phyloP scores from a whole-genome alignment of 92 coral and sea anemone genomes.

The Epizoanthus illoricatus region DNA sequence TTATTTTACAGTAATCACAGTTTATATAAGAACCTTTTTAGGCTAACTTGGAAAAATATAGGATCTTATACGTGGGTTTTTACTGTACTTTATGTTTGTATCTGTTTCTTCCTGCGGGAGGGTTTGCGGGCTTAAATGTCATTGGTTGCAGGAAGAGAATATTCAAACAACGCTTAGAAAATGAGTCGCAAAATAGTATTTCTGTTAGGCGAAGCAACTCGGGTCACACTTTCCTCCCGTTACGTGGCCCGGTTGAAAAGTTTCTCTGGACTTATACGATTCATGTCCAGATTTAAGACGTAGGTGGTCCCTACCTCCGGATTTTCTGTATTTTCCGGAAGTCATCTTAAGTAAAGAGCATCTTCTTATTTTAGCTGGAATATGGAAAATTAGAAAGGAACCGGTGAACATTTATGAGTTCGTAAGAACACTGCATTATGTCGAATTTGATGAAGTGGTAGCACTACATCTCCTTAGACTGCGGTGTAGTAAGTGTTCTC shows the following conservation, averaged over 20 bases:
- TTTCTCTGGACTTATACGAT: neutral
- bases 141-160: neutral
- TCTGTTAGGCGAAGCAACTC: neutral
- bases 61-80: no score
- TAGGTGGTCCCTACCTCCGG: neutral
- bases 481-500: no score
- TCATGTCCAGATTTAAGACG: neutral
- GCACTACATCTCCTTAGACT: no score
- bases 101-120: no score
- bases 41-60: no score
- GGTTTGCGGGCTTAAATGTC: neutral
- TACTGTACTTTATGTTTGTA: no score
- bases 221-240: constrained; percentile 8
- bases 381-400: neutral
- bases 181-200: neutral
- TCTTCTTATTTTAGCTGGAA: neutral
- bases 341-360: neutral
- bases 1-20: no score
- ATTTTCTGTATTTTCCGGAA: neutral
- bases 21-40: no score
- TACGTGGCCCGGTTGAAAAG: constrained; percentile 7
- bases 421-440: constrained; percentile 8
- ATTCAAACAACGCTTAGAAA: neutral
- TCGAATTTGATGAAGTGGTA: neutral
- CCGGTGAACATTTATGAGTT: neutral